phyloP scores from a whole-genome alignment of 2,888 invertebrate species.

The Morpho deidamia region DNA sequence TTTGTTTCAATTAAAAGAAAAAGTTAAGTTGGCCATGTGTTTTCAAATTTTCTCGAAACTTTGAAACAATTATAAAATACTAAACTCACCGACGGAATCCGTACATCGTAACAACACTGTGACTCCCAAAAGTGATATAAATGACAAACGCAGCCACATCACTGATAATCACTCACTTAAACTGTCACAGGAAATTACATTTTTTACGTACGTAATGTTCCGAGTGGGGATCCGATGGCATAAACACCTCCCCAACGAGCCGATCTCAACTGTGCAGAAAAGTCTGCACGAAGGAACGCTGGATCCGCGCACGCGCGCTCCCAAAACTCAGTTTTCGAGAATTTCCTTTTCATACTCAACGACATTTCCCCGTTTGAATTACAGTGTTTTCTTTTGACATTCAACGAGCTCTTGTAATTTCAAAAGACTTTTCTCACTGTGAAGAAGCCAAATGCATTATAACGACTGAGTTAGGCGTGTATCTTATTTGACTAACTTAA shows the following conservation, averaged over 20 bases:
- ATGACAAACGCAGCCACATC: slow-evolving; percentile 50
- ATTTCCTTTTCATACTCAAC: slow-evolving; percentile 13
- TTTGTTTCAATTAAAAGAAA: too few species aligned
- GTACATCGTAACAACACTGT: slow-evolving; percentile 65
- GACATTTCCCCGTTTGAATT: slow-evolving; percentile 1
- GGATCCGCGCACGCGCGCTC: slow-evolving; percentile 41
- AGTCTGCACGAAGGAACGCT: slow-evolving; percentile 31
- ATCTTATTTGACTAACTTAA: too few species aligned
- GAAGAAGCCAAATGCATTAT: neutral
- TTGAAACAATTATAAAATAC: too few species aligned
- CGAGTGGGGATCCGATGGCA: slow-evolving; percentile 24
- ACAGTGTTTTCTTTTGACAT: neutral
- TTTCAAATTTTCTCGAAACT: too few species aligned
- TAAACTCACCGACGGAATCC: slow-evolving; percentile 65
- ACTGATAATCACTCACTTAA: slow-evolving; percentile 39
- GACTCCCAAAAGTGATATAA: slow-evolving; percentile 56
- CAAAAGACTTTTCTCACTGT: slow-evolving; percentile 3
- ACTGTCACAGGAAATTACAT: slow-evolving; percentile 19
- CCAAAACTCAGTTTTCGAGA: neutral
- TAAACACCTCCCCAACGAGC: slow-evolving; percentile 29
- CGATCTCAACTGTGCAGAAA: slow-evolving; percentile 36
- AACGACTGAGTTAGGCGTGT: too few species aligned
- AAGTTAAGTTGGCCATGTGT: too few species aligned
- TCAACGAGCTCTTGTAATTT: slow-evolving; percentile 5
- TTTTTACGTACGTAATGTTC: neutral